Conservation (phyloP, 2,888 invertebrate genomes). For the Macropis europaea region DNA sequence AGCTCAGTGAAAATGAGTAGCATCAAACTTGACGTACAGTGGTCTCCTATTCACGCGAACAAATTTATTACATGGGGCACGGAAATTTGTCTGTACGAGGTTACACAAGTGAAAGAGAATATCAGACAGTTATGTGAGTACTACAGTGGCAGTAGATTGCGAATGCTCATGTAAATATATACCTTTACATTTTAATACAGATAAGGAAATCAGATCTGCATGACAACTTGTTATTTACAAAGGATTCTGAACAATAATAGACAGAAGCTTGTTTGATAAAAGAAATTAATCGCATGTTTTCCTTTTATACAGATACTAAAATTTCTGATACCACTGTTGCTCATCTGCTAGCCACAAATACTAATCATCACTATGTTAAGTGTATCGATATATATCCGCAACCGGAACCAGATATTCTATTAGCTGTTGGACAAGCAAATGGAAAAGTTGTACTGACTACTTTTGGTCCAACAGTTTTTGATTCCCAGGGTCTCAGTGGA, state of each 20-base stretch:
- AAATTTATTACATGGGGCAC: slow-evolving; percentile 95
- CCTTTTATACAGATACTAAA: slow-evolving; percentile 82
- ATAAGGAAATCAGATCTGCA: too few relatives aligned
- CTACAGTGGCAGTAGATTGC: too few relatives aligned
- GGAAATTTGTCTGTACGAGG: slow-evolving; percentile 93
- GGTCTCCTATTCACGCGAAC: slow-evolving; percentile 90
- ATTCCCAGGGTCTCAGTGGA: slow-evolving; percentile 85
- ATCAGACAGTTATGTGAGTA: slow-evolving; percentile 79
- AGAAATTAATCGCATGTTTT: slow-evolving; percentile 18
- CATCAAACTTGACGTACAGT: slow-evolving; percentile 89
- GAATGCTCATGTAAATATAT: too few relatives aligned
- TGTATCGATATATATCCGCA: slow-evolving; percentile 93
- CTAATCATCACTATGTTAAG: slow-evolving; percentile 89
- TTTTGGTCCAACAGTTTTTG: slow-evolving; percentile 86
- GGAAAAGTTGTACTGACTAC: slow-evolving; percentile 92
- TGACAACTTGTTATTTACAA: not conserved
- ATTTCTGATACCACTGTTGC: slow-evolving; percentile 87
- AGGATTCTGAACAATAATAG: not conserved
- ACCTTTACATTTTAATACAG: too few relatives aligned
- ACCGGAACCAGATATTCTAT: slow-evolving; percentile 87
- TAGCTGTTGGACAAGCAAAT: slow-evolving; percentile 94
- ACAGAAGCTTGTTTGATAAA: not conserved
- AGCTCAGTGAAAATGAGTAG: slow-evolving; percentile 80
- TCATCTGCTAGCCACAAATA: slow-evolving; percentile 87
- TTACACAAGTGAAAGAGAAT: slow-evolving; percentile 83